Evolutionary conservation across 2,113 vertebrate species (phyloP).

Genomic region (Urocitellus parryii): DNA sequence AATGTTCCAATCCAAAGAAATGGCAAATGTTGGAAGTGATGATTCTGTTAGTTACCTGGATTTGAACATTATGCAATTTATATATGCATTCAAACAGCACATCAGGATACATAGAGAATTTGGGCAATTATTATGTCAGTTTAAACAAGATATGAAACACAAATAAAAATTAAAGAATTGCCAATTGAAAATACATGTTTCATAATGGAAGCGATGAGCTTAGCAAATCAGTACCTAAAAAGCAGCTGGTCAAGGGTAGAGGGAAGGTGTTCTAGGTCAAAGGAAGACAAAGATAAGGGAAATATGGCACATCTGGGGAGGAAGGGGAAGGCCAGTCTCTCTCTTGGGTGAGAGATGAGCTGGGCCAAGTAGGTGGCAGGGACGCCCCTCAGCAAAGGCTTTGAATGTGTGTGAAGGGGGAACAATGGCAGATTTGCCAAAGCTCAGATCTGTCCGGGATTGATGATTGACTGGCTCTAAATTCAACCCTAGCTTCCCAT

Average conservation of each 20-base stretch:
- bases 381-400: neutral
- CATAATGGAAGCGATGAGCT: neutral
- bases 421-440: neutral
- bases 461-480: neutral
- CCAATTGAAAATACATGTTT: neutral
- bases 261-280: neutral
- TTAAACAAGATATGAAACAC: neutral
- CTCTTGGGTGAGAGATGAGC: neutral
- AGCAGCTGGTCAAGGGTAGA: neutral
- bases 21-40: neutral
- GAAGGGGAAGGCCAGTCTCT: neutral
- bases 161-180: neutral
- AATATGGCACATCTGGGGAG: neutral
- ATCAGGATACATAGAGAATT: neutral
- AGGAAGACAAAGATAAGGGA: neutral
- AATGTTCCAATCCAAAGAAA: neutral
- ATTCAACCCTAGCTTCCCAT: constrained; percentile 22
- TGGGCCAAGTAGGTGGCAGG: neutral
- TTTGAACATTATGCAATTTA: neutral
- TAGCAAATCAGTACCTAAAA: neutral
- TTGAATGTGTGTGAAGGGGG: neutral
- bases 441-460: neutral
- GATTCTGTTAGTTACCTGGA: neutral
- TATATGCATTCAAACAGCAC: neutral
- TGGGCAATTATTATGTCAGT: neutral